A percentile compares a stretch with the other conserved stretches of the same genome.
phyloP scores from a whole-genome alignment of 2,888 invertebrate genomes.

The Oxyscelio sp. region DNA sequence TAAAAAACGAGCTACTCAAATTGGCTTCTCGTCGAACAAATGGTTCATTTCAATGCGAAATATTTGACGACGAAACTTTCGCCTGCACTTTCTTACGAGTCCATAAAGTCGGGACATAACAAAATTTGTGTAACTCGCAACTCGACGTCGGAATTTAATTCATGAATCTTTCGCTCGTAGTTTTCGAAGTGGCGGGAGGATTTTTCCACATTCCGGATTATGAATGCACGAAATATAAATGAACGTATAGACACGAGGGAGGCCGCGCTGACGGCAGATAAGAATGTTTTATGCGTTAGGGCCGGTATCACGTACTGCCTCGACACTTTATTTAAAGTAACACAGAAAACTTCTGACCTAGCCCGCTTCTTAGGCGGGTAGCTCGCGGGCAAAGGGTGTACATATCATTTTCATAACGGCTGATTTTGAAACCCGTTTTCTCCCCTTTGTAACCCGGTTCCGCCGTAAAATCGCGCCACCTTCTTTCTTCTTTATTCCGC shows the following conservation, averaged over 20 bases:
- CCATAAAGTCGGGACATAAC: slow-evolving; percentile 14
- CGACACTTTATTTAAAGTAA: slow-evolving; percentile 83
- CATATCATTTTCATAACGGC: slow-evolving; percentile 79
- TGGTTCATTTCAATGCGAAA: background rate
- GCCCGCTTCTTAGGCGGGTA: slow-evolving; percentile 46
- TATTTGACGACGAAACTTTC: slow-evolving; percentile 2
- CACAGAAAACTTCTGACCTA: slow-evolving; percentile 71
- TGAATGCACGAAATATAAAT: slow-evolving; percentile 72
- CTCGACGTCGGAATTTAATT: background rate
- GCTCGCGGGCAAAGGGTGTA: slow-evolving; percentile 66
- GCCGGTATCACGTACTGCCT: slow-evolving; percentile 78
- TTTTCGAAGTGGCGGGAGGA: slow-evolving; percentile 3
- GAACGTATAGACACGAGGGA: slow-evolving; percentile 66
- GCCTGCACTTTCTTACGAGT: background rate
- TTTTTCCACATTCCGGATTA: slow-evolving; percentile 55
- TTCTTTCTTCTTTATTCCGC: slow-evolving; percentile 36
- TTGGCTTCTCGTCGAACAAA: background rate
- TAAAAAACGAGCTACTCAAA: background rate
- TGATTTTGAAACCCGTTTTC: slow-evolving; percentile 70
- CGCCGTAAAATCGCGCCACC: slow-evolving; percentile 10
- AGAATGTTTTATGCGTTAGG: slow-evolving; percentile 82
- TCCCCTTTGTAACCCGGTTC: slow-evolving; percentile 16
- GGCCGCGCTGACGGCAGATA: slow-evolving; percentile 80
- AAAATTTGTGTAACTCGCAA: slow-evolving; percentile 17
- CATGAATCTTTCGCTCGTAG: slow-evolving; percentile 18